Evolutionary conservation across 2,888 invertebrate species (phyloP), one percentile per base, ranked within the genome.

Genomic region (Aethes cnicana): DNA sequence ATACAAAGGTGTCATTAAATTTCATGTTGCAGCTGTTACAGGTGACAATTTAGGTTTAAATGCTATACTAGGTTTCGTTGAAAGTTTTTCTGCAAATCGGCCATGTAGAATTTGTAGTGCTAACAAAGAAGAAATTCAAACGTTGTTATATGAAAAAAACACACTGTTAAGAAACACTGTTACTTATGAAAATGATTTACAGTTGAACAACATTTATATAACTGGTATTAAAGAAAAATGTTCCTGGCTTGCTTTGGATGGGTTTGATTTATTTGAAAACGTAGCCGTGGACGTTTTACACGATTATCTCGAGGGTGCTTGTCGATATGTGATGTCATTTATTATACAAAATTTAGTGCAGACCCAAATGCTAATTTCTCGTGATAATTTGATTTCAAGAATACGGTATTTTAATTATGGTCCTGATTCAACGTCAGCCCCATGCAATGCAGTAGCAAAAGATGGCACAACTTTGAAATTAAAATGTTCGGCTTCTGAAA

Each of bases 401-500:
- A 36, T 36, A 36, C 36, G 21, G 9, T 20, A 36, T 30, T 30
- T 30, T 30, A 12, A 30, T 30, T 30, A 30, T 7, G 30, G 30
- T 14, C 30, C 30, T 5, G 30, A 30, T 30, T 11, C 30, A 11
- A 30, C 6, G n/a, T 26, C 26, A 26, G 11, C n/a, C 4, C 26
- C 26, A 11, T 26, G 12, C 9, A 26, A 26, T 9, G 26, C 26
- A 3, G 9, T 26, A 8, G n/a, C 26, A 26, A 9, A 9, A 26
- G 26, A 26, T 9, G 26, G 26, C 4, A 26, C 8, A 26, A n/a
- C n/a, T n/a, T n/a, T n/a, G n/a, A n/a, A n/a, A n/a, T 36, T 36
- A 20, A 36, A 36, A 21, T 36, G 36, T 8, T 36, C 36, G 3
- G 56, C 56, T 26, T 46, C 56, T 16, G 54, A 56, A 54, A 59